Evolutionary conservation across 2,888 invertebrate species (phyloP), one percentile per base, ranked within the genome.

Genomic region (Dione juno): DNA sequence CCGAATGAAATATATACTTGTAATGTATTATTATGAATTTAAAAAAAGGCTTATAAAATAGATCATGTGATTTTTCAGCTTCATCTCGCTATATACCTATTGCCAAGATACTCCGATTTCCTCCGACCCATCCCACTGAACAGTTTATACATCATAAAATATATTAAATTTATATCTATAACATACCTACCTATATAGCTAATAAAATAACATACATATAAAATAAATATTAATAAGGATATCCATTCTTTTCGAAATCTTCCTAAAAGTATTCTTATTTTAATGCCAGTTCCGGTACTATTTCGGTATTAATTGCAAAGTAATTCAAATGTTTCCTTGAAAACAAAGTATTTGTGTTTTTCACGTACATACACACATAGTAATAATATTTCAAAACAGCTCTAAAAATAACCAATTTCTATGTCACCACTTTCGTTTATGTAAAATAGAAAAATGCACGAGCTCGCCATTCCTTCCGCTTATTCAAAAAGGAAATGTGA

Each of bases 401-500:
- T 54, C 6, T 57, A 57, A 57, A 57, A 5, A 19, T 5, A 52
- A 40, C 64, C 64, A n/a, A 64, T 43, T 61, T 53, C 43, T 41
- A 53, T 41, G 41, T 63, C 14, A 35, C 40, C 37, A 19, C 63
- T 63, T 68, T 61, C 67, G 50, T 35, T 67, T 41, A 63, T 50
- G 64, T 67, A 53, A 52, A 70, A 58, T 48, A 19, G 40, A 67
- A 50, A 41, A 54, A 54, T 67, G 57, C 76, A 75, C 78, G 75
- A 79, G 82, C 37, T 37, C 75, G 83, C 82, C 82, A 83, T 83
- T 85, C 84, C 48, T 83, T 85, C 84, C 48, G 63, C 84, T 85
- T 85, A 87, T 81, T 80, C 81, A 76, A 77, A 66, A 68, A 72
- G 77, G 75, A 78, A 77, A 77, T 76, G 77, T 77, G 80, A 78